A percentile compares a stretch with the other conserved stretches of the same genome.
Evolutionary conservation across 2,113 vertebrate species (phyloP).

Genomic region (Puffinus mauretanicus): DNA sequence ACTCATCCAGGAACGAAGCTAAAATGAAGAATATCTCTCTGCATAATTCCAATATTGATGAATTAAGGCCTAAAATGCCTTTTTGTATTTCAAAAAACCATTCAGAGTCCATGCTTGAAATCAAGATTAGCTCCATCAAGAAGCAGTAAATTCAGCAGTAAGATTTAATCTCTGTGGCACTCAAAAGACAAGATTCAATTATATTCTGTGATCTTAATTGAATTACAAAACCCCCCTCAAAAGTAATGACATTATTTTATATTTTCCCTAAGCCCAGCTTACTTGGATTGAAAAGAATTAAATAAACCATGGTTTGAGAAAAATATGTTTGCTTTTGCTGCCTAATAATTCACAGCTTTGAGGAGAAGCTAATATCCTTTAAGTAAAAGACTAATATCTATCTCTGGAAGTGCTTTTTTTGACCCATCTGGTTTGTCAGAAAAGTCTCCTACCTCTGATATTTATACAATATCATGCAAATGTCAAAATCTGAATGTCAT

Average conservation of each 20-base stretch:
- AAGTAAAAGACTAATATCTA: constrained; percentile 75
- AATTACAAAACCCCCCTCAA: constrained; percentile 54
- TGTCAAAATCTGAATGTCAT: constrained; percentile 99
- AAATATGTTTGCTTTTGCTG: constrained; percentile 75
- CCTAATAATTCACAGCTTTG: constrained; percentile 71
- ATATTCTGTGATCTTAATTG: constrained; percentile 66
- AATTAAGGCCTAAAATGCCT: constrained; percentile 31
- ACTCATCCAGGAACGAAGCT: constrained; percentile 41
- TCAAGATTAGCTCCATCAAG: constrained; percentile 59
- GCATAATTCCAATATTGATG: constrained; percentile 50
- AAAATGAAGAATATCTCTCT: constrained; percentile 29
- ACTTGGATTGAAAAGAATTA: constrained; percentile 56
- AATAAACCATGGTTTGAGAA: constrained; percentile 53
- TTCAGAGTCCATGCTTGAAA: constrained; percentile 34
- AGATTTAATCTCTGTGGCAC: constrained; percentile 67
- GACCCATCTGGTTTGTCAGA: constrained; percentile 84
- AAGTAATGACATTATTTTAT: constrained; percentile 70
- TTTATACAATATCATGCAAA: constrained; percentile 99
- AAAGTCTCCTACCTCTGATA: constrained; percentile 87
- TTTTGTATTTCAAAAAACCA: constrained; percentile 56
- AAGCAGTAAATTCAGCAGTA: constrained; percentile 66
- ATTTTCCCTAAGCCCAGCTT: constrained; percentile 54
- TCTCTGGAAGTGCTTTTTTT: constrained; percentile 68
- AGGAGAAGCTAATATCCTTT: constrained; percentile 73
- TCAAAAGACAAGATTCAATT: constrained; percentile 71